Evolutionary conservation across 2,113 vertebrate species (phyloP).

Genomic region (Choloepus hoffmanni): DNA sequence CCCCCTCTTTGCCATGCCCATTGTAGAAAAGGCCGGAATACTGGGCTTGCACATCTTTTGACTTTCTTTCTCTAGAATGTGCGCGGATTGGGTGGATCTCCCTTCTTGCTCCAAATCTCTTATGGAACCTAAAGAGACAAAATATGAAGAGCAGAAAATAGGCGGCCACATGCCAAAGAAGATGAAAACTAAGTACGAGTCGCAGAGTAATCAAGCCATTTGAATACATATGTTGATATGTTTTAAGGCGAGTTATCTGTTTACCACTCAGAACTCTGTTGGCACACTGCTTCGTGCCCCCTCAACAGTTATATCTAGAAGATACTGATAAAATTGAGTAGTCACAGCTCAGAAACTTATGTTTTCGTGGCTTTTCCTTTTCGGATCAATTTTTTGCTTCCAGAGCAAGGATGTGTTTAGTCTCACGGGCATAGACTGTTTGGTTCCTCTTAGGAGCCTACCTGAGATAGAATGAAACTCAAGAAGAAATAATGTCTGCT

Average conservation of each 20-base stretch:
- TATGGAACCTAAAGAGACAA: not conserved
- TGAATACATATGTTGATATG: slow-evolving; percentile 21
- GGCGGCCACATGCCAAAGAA: not conserved
- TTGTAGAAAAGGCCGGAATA: not conserved
- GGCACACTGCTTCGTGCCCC: not conserved
- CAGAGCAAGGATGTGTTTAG: not conserved
- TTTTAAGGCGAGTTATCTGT: not conserved
- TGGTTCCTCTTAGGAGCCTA: not conserved
- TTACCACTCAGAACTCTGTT: not conserved
- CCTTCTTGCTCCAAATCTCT: not conserved
- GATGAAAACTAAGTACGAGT: not conserved
- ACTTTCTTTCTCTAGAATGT: not conserved
- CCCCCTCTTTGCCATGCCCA: not conserved
- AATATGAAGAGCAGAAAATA: not conserved
- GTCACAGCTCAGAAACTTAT: not conserved
- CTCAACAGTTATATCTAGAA: not conserved
- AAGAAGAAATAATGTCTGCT: not conserved
- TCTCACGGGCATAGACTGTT: not conserved
- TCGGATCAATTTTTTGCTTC: not conserved
- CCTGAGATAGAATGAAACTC: not conserved
- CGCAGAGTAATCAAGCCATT: not conserved
- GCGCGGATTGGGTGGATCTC: not conserved
- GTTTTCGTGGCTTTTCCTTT: not conserved
- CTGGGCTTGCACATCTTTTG: not conserved
- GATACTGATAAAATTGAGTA: not conserved